Evolutionary conservation across 1,140 invertebrate species (phyloP).

Genomic region (Hycleus phaleratus): DNA sequence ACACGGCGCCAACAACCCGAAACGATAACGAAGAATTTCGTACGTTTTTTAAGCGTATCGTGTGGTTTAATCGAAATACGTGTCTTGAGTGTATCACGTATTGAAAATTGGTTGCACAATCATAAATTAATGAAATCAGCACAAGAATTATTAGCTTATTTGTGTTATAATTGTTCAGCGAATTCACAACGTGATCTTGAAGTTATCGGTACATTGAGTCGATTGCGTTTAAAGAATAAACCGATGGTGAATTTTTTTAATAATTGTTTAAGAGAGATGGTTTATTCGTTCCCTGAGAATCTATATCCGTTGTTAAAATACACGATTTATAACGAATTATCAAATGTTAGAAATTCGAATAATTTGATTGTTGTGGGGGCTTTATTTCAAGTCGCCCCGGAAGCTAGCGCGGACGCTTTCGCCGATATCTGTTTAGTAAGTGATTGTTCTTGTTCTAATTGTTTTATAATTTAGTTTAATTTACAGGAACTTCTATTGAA

Average conservation of each 20-base stretch:
- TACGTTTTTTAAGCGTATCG: constrained; percentile 74
- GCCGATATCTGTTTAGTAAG: constrained; percentile 68
- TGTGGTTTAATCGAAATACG: constrained; percentile 83
- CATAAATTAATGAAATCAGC: constrained; percentile 85
- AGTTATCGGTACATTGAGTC: constrained; percentile 80
- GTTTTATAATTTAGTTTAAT: not conserved
- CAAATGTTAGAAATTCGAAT: constrained; percentile 83
- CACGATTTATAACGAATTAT: constrained; percentile 92
- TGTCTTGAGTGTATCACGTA: constrained; percentile 66
- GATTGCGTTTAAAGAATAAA: constrained; percentile 90
- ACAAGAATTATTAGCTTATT: constrained; percentile 87
- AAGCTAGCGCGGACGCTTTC: constrained; percentile 66
- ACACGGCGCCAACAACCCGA: constrained; percentile 79
- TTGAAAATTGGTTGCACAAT: constrained; percentile 94
- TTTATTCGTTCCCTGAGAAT: constrained; percentile 71
- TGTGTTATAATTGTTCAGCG: constrained; percentile 82
- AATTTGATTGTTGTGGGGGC: constrained; percentile 84
- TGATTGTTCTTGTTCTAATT: not conserved
- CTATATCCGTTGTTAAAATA: constrained; percentile 80
- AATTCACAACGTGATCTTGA: constrained; percentile 77
- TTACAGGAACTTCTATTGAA: constrained; percentile 74
- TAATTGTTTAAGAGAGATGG: constrained; percentile 73
- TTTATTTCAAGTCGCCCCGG: constrained; percentile 75
- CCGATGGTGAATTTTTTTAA: constrained; percentile 84
- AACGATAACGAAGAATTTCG: constrained; percentile 78